Conservation (phyloP, 2,113 vertebrate species). For the Falco punctatus region DNA sequence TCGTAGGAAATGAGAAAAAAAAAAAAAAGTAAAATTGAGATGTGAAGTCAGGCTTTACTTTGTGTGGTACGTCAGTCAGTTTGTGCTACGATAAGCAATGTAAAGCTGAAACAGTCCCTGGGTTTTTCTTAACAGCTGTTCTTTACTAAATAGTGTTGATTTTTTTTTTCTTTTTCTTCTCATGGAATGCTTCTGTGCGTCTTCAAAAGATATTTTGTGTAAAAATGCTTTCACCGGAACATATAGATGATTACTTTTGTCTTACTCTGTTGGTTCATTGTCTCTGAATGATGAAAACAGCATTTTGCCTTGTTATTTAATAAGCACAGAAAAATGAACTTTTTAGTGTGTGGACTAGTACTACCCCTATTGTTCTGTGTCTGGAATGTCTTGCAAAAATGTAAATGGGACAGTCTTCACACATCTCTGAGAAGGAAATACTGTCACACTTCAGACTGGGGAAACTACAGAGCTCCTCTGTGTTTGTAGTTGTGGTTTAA, state of each 20-base stretch:
- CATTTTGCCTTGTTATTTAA: not conserved
- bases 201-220: not conserved
- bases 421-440: not conserved
- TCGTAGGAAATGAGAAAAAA: not conserved
- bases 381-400: not conserved
- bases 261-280: not conserved
- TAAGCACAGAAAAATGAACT: not conserved
- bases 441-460: not conserved
- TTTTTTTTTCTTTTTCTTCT: too few species aligned
- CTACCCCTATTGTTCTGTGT: accelerated
- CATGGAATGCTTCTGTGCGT: not conserved
- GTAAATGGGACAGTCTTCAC: not conserved
- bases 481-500: not conserved
- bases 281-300: not conserved
- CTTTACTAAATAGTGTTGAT: not conserved
- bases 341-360: not conserved
- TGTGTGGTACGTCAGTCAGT: not conserved
- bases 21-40: not conserved
- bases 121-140: not conserved
- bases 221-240: not conserved
- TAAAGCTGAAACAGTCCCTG: not conserved
- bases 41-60: not conserved
- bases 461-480: accelerated
- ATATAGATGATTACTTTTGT: not conserved
- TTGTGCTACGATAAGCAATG: not conserved